Evolutionary conservation across 1,140 invertebrate species (phyloP).

Genomic region (Lysiphlebus fabarum): DNA sequence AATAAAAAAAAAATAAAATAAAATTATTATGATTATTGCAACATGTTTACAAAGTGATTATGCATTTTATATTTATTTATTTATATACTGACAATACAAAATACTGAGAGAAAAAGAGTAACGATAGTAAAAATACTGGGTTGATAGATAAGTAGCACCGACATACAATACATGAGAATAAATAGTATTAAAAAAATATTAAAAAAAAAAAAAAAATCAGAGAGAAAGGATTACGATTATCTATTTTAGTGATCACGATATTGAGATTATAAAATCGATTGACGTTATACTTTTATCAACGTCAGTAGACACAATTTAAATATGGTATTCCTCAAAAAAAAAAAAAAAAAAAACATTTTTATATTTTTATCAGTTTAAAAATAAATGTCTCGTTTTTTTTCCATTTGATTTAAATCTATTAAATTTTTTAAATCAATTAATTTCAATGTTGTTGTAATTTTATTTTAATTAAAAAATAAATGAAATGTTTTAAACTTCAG

Average conservation of each 20-base stretch:
- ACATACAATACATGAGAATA: conserved; percentile 4
- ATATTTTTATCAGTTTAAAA: neutral
- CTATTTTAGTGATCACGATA: conserved; percentile 3
- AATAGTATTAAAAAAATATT: neutral
- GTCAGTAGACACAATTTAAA: neutral
- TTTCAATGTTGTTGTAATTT: too few relatives aligned
- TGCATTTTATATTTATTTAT: neutral
- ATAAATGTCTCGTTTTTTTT: neutral
- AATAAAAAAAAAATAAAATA: too few relatives aligned
- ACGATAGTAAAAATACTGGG: too few relatives aligned
- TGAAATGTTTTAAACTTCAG: too few relatives aligned
- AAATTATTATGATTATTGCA: neutral
- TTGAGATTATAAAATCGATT: neutral
- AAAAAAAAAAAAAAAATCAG: neutral
- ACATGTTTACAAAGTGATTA: conserved; percentile 10
- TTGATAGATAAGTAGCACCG: too few relatives aligned
- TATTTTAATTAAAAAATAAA: too few relatives aligned
- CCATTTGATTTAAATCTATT: too few relatives aligned
- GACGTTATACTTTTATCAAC: neutral
- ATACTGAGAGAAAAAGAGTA: too few relatives aligned
- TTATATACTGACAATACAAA: too few relatives aligned
- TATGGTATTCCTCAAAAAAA: neutral
- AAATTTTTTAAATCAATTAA: too few relatives aligned
- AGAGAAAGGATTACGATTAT: conserved; percentile 13
- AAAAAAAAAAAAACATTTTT: neutral